Percentiles rank a stretch among this genome's conserved stretches.
Conservation (phyloP, 2,797 vertebrate species). For the Emydoidea blandingii region DNA sequence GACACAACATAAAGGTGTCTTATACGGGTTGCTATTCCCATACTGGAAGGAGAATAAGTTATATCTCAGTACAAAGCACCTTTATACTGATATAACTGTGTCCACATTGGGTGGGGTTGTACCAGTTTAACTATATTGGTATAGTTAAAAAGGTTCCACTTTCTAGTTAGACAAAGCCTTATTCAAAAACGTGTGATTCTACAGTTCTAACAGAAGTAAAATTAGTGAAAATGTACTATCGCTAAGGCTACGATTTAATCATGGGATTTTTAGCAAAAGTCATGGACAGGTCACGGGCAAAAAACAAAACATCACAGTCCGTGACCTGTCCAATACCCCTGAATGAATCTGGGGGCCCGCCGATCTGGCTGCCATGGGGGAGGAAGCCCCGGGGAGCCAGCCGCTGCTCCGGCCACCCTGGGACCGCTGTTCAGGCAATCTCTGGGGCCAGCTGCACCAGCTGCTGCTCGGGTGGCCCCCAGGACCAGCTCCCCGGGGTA, state of each 20-base stretch:
- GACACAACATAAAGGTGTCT: not conserved
- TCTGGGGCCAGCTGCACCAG: no score
- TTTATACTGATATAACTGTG: not conserved
- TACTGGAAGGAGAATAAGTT: not conserved
- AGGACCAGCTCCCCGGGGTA: no score
- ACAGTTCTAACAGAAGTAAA: not conserved
- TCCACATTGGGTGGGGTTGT: not conserved
- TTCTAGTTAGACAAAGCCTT: not conserved
- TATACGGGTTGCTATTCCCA: not conserved
- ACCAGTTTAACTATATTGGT: not conserved
- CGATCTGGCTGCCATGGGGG: accelerated
- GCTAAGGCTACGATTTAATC: no score
- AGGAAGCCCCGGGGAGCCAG: no score
- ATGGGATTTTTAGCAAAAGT: no score
- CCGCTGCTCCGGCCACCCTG: no score
- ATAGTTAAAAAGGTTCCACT: not conserved
- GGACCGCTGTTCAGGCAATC: no score
- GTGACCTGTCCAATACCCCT: no score
- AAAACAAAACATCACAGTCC: no score
- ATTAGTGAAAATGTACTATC: not conserved
- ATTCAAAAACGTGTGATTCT: not conserved
- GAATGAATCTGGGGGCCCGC: no score
- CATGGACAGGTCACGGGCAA: no score
- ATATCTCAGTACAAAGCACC: not conserved
- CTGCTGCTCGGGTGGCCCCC: no score